phyloP scores from a whole-genome alignment of 92 coral and sea anemone species.

The Zoanthus sansibaricus region DNA sequence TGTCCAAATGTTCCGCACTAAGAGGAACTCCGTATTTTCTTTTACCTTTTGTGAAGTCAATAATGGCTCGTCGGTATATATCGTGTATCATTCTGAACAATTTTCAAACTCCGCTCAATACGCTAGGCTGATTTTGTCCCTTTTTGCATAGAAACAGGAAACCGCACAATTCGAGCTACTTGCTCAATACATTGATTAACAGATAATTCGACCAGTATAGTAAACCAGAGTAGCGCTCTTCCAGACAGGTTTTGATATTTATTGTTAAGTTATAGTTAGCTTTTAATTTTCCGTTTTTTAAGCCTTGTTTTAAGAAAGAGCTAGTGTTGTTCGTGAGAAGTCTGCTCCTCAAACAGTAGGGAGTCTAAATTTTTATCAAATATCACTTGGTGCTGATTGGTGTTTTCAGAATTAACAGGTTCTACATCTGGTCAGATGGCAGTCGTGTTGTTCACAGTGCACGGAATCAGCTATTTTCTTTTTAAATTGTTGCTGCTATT shows the following conservation, averaged over 20 bases:
- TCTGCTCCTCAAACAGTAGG: slow-evolving; percentile 4
- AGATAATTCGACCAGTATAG: not conserved
- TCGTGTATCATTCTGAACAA: not conserved
- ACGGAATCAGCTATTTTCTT: not conserved
- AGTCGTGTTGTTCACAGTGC: not conserved
- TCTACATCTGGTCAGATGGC: slow-evolving; percentile 31
- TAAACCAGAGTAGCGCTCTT: not conserved
- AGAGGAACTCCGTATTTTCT: not conserved
- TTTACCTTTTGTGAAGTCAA: slow-evolving; percentile 7
- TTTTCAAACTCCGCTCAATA: not conserved
- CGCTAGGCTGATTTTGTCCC: slow-evolving; percentile 11
- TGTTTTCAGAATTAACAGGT: not conserved
- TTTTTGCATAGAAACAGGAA: slow-evolving; percentile 24
- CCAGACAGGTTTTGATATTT: not conserved
- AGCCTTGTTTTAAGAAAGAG: slow-evolving; percentile 17
- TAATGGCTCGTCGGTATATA: slow-evolving; percentile 17
- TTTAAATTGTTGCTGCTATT: not conserved
- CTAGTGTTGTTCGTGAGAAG: slow-evolving; percentile 29
- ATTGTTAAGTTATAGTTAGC: not conserved
- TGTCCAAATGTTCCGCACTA: not conserved
- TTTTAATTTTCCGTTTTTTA: slow-evolving; percentile 24
- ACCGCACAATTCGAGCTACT: slow-evolving; percentile 42
- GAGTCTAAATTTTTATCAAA: slow-evolving; percentile 18
- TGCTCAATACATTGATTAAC: slow-evolving; percentile 24
- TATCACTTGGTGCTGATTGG: slow-evolving; percentile 35